Evolutionary conservation across 2,113 vertebrate genomes (phyloP).

Genomic region (Piaya cayana): DNA sequence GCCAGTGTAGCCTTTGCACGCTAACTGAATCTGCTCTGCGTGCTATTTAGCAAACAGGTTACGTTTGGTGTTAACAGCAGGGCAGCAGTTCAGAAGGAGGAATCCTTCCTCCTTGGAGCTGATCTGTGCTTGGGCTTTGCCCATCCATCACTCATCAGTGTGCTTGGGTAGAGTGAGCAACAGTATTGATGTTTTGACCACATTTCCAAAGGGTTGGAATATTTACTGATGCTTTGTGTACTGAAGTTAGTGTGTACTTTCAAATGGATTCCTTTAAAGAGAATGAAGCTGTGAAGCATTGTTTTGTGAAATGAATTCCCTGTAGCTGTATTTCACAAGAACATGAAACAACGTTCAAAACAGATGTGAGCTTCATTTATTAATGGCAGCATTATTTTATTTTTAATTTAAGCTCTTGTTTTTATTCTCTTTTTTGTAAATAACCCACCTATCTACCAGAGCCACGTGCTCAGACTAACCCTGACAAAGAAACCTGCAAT

Average conservation of each 20-base stretch:
- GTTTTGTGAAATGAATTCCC: conserved; percentile 25
- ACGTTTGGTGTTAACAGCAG: not conserved
- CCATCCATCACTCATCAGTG: accelerated
- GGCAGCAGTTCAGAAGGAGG: not conserved
- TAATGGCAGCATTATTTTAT: not conserved
- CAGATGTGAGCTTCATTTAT: conserved; percentile 7
- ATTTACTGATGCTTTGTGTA: not conserved
- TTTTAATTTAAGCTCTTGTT: conserved; percentile 10
- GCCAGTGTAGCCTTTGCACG: not conserved
- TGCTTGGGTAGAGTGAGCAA: not conserved
- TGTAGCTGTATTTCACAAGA: conserved; percentile 45
- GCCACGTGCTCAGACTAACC: not conserved
- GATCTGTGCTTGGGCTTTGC: not conserved
- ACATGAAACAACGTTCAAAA: not conserved
- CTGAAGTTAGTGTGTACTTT: not conserved
- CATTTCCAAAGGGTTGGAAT: accelerated
- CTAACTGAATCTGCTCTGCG: not conserved
- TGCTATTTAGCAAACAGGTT: not conserved
- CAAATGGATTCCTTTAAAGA: not conserved
- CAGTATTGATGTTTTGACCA: accelerated
- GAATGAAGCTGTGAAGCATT: not conserved
- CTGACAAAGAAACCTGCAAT: not conserved
- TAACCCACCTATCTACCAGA: not conserved
- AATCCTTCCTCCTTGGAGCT: not conserved
- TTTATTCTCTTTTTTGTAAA: not conserved